A percentile compares a stretch with the other conserved stretches of the same genome.
Conservation (phyloP, 2,888 invertebrate species). For the Volucella inanis region DNA sequence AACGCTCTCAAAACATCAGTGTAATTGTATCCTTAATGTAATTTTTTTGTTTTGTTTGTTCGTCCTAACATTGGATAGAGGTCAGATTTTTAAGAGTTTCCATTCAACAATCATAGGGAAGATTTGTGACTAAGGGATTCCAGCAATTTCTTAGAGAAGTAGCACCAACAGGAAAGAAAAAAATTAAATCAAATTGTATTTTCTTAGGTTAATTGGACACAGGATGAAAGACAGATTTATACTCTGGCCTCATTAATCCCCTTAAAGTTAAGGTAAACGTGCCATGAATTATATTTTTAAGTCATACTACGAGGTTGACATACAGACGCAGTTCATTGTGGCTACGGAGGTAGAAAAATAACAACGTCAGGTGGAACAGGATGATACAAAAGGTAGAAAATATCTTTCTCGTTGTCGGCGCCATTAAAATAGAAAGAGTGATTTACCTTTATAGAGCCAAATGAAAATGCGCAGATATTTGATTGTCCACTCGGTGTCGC, state of each 20-base stretch:
- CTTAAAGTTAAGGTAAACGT: background rate
- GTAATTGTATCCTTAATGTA: constrained; percentile 40
- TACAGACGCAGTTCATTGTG: background rate
- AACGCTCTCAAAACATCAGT: constrained; percentile 9
- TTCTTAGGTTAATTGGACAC: background rate
- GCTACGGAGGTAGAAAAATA: constrained; percentile 10
- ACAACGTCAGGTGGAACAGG: constrained; percentile 18
- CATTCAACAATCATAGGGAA: constrained; percentile 3
- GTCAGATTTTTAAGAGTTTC: constrained; percentile 17
- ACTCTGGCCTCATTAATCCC: constrained; percentile 30
- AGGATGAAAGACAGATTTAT: constrained; percentile 6
- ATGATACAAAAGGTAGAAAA: constrained; percentile 14
- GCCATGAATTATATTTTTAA: constrained; percentile 18
- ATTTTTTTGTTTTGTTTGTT: background rate
- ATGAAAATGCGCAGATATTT: no score
- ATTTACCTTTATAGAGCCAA: constrained; percentile 32
- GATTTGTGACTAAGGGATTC: background rate
- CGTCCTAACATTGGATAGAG: constrained; percentile 34
- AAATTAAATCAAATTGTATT: background rate
- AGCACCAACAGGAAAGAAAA: background rate
- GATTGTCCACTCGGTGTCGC: no score
- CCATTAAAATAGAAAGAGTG: constrained; percentile 28
- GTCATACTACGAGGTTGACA: constrained; percentile 2
- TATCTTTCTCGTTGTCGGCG: constrained; percentile 34
- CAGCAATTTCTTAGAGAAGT: background rate